Evolutionary conservation across 2,797 vertebrate species (phyloP).

Genomic region (Sternarchorhynchus goeldii): DNA sequence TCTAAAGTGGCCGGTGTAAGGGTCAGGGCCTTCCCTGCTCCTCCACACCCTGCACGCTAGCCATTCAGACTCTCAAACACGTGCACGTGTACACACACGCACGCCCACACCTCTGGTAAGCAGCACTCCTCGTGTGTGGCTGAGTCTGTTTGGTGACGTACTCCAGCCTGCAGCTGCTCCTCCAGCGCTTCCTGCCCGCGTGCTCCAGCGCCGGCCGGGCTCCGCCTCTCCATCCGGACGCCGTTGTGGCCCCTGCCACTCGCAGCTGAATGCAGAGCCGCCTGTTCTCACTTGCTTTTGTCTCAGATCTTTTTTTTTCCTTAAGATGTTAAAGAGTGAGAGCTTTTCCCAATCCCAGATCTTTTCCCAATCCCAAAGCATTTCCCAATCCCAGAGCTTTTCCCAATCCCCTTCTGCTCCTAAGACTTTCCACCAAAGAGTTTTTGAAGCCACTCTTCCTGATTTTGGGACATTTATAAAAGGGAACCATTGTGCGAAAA

Average conservation of each 20-base stretch:
- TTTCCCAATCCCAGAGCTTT: not conserved
- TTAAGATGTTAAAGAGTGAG: not conserved
- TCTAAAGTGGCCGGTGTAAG: not conserved
- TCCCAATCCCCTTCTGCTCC: not conserved
- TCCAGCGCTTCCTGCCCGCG: slow-evolving; percentile 49
- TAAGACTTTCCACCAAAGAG: not conserved
- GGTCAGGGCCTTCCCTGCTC: not conserved
- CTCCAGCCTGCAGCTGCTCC: slow-evolving; percentile 53
- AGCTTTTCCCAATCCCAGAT: not conserved
- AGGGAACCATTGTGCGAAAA: slow-evolving; percentile 13
- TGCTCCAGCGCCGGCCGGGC: slow-evolving; percentile 22
- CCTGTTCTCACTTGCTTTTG: slow-evolving; percentile 26
- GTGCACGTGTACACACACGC: not conserved
- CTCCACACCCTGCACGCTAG: not conserved
- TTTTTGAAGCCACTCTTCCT: slow-evolving; percentile 19
- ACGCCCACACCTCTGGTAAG: not conserved
- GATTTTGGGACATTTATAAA: slow-evolving; percentile 2
- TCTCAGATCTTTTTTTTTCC: slow-evolving; percentile 14
- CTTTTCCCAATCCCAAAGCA: not conserved
- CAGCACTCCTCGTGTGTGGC: not conserved
- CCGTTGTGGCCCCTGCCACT: slow-evolving; percentile 39
- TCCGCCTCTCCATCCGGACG: slow-evolving; percentile 13
- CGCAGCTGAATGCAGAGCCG: slow-evolving; percentile 35
- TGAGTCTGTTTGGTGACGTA: not conserved
- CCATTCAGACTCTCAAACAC: not conserved